These are phyloP conservation scores for Melanotaenia parkinsoni DNA, from an alignment of 2,797 vertebrate genomes.

Conservation along the genomic window DNA sequence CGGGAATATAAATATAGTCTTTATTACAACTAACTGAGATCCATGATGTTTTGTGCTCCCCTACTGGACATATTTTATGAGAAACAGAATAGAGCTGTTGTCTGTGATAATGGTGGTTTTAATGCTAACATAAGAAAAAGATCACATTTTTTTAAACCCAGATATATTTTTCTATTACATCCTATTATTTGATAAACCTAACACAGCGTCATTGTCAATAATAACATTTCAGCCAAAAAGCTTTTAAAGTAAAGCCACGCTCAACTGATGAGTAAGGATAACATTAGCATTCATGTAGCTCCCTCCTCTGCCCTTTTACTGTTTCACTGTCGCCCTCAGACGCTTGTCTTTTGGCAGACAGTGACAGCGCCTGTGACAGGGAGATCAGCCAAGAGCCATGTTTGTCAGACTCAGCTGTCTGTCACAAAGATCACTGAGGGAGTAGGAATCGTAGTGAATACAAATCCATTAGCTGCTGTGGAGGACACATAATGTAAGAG, in stretches of 20 bases:
- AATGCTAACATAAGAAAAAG: not conserved
- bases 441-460: slow-evolving; percentile 49
- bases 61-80: not conserved
- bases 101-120: no score
- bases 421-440: slow-evolving; percentile 55
- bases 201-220: not conserved
- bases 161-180: not conserved
- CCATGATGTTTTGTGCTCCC: not conserved
- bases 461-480: slow-evolving; percentile 30
- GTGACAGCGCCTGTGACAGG: slow-evolving; percentile 41
- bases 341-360: slow-evolving; percentile 24
- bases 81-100: no score
- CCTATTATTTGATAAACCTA: not conserved
- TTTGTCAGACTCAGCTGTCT: slow-evolving; percentile 64
- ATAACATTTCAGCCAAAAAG: not conserved
- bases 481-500: slow-evolving; percentile 1
- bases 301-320: slow-evolving; percentile 39
- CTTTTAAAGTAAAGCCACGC: not conserved
- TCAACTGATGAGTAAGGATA: not conserved
- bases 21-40: not conserved
- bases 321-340: slow-evolving; percentile 30
- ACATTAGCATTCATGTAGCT: slow-evolving; percentile 52
- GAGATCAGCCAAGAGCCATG: slow-evolving; percentile 43
- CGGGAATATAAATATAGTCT: not conserved
- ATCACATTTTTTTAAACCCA: not conserved